Base-by-base conservation (phyloP, 2,797 vertebrate genomes). In the Brachyalestes nurse region DNA sequence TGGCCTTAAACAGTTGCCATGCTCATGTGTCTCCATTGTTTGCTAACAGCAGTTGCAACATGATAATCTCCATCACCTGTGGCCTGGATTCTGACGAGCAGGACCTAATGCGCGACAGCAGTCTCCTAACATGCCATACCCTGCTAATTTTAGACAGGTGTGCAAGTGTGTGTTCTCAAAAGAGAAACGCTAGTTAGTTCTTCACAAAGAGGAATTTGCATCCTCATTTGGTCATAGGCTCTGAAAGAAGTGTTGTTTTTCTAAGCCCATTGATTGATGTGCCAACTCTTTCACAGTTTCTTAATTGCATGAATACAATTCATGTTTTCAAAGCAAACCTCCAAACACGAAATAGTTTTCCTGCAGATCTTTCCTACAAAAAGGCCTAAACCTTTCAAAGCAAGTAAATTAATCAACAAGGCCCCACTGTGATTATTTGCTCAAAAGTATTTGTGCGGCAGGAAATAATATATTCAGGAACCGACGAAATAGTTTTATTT, bases 61-160 rank as follows among this genome's bases (percentile, higher is more conserved):
- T 28, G 72, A 71, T 77, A 77, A 77, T 55, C 67, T 67, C 53
- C 38, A 78, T 84, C 82, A 79, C 79, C 77, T 79, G 76, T 62
- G 55, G 51, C 80, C 72, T 76, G 0, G 12, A 38, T 64, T 62
- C 53, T 62, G 77, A 80, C 81, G 74, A 42, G 45, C 78, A 72
- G 34, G 25, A 21, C 67, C 78, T 69, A 58, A 40, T 73, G 75
- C 65, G 21, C 71, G 79, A 83, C 58, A 77, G 75, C 79, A 47
- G 64, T 73, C 69, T 53, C 65, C 62, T 69, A 49, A 64, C 80
- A 78, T 72, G 62, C 82, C 69, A 55, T 28, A 73, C 64, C n/a
- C 42, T 67, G 61, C 42, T 83, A 55, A 82, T 83, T 80, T 82
- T 79, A 80, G 77, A 80, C 71, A 61, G 64, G 47, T 13, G 47